phyloP scores from a whole-genome alignment of 2,113 vertebrate species.

The Cyphotilapia sp. region DNA sequence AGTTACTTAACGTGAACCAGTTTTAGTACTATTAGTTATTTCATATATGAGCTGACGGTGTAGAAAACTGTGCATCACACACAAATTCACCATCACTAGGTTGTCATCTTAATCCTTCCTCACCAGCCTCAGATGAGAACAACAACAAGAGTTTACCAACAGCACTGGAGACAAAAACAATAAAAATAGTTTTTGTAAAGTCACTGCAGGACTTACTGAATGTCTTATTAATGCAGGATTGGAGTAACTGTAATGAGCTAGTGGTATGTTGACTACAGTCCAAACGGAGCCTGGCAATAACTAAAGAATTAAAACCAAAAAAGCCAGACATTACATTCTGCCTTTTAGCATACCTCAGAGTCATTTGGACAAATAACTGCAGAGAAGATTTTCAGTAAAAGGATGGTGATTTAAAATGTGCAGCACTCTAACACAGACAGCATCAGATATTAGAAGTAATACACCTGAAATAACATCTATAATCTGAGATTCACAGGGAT shows the following conservation, averaged over 20 bases:
- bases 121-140: not conserved
- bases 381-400: not conserved
- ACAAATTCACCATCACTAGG: not conserved
- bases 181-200: not conserved
- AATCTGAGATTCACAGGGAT: not conserved
- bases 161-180: not conserved
- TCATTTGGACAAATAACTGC: not conserved
- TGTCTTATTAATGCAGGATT: not conserved
- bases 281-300: not conserved
- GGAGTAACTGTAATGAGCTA: not conserved
- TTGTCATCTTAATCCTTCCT: not conserved
- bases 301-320: not conserved
- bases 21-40: not conserved
- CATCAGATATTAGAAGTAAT: not conserved
- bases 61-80: not conserved
- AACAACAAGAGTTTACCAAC: not conserved
- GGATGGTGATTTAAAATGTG: not conserved
- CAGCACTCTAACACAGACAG: not conserved
- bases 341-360: not conserved
- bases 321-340: rapidly evolving
- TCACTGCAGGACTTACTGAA: not conserved
- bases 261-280: rapidly evolving
- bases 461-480: not conserved
- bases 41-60: not conserved
- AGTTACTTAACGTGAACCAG: not conserved